Evolutionary conservation across 2,797 vertebrate species (phyloP), one percentile per base, ranked within the genome.

Genomic region (Galaxias olidus): DNA sequence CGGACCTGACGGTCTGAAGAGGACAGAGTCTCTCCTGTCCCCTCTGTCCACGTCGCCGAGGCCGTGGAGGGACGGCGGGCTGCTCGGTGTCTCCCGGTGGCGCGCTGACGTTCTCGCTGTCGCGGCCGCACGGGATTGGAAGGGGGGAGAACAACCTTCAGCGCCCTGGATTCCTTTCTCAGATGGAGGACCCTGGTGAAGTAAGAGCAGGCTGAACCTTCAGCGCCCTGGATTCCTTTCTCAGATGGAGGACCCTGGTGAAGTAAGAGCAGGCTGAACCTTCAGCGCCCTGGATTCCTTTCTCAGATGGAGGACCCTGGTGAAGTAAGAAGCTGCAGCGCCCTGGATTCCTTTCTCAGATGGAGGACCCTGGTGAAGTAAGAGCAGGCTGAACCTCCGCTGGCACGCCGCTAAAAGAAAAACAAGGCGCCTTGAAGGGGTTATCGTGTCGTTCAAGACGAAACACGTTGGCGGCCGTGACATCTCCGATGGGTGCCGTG

Each of bases 381-480:
- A 86, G 87, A 81, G 84, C 66, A 87, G 76, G 49, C 69, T 69
- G 57, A 74, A 77, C 53, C 7, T 62, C 66, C 65, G 79, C 81
- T 87, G 80, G 81, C 81, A 89, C 86, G 87, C 86, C 84, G 78
- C 82, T 59, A 79, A 82, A 65, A 74, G 73, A 81, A 80, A 84
- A 56, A n/a, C 4, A 63, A 79, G 30, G 63, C 44, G 71, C 70
- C 80, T 74, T 83, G 55, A 85, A 82, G 76, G 66, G 68, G 66
- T 65, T 74, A 81, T 80, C n/a, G 70, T 62, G 74, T 60, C 73
- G 77, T 79, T 88, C 82, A 88, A 78, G 85, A 86, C 74, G 69
- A 86, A 85, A 85, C 81, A 74, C 65, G 85, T 77, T 77, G 79
- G 84, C 81, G 89, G 69, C 83, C 78, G 81, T 85, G 82, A 79